phyloP scores from a whole-genome alignment of 23 tunicate genomes.

The Halocynthia roretzi region DNA sequence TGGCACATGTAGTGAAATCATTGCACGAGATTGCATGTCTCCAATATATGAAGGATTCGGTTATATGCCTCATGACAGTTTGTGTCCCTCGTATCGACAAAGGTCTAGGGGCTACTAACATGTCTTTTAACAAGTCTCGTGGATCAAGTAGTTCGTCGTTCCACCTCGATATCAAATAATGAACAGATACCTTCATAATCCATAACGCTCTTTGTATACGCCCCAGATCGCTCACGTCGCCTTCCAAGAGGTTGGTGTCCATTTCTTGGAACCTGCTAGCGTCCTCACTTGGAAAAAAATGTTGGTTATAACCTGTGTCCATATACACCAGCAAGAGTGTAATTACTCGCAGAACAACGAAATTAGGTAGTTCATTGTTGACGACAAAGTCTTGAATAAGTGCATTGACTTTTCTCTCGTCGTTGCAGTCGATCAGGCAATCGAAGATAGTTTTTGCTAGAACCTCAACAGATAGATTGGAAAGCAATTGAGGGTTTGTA shows the following conservation, averaged over 20 bases:
- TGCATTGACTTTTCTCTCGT: neutral
- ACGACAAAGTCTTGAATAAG: slow-evolving; percentile 9
- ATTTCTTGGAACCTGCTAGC: neutral
- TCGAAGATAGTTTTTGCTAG: slow-evolving; percentile 23
- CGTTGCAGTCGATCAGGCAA: slow-evolving; percentile 16
- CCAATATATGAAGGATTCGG: neutral
- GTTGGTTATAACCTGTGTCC: slow-evolving; percentile 5
- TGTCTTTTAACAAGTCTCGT: neutral
- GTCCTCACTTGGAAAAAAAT: neutral
- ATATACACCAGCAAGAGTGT: slow-evolving; percentile 11
- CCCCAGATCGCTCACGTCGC: neutral
- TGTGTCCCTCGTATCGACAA: neutral
- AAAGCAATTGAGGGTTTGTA: no score
- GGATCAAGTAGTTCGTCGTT: neutral
- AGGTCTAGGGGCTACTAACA: neutral
- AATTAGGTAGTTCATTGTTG: neutral
- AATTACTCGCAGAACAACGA: slow-evolving; percentile 5
- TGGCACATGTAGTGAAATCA: neutral
- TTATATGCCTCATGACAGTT: neutral
- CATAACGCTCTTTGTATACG: slow-evolving; percentile 6
- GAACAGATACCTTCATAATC: slow-evolving; percentile 1
- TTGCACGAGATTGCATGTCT: neutral
- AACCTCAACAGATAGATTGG: neutral
- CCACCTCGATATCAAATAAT: slow-evolving; percentile 35
- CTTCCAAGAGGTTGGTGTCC: neutral